phyloP scores from a whole-genome alignment of 2,888 invertebrate genomes.

The Dyspetes luteomarginatus region DNA sequence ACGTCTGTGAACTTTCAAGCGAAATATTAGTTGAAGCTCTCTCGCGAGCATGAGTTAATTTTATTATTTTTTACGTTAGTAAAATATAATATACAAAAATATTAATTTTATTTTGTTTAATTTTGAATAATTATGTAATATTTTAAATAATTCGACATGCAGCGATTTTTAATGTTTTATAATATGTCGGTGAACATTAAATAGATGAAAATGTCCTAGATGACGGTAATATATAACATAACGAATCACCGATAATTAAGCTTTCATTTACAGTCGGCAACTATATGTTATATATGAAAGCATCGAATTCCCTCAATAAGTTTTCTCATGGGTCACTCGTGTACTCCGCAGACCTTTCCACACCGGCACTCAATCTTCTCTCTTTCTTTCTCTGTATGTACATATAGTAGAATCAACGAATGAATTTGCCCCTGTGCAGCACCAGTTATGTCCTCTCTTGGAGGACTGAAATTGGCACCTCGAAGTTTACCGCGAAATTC shows the following conservation, averaged over 20 bases:
- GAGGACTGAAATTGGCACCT: conserved; percentile 48
- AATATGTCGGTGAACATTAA: neutral
- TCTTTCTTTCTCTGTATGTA: neutral
- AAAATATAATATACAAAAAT: too few relatives aligned
- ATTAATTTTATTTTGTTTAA: neutral
- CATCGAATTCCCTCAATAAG: conserved; percentile 20
- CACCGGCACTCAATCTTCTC: neutral
- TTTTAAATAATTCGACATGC: neutral
- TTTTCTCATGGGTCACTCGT: conserved; percentile 13
- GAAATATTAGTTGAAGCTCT: too few relatives aligned
- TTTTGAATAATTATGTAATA: neutral
- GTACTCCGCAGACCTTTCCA: conserved; percentile 3
- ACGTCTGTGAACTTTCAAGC: too few relatives aligned
- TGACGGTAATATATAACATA: neutral
- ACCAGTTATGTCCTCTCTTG: conserved; percentile 9
- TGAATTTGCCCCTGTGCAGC: neutral
- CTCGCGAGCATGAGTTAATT: too few relatives aligned
- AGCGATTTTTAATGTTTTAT: too few relatives aligned
- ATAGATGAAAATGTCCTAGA: neutral
- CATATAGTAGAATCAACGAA: conserved; percentile 8
- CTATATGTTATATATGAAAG: neutral
- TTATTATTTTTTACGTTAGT: too few relatives aligned
- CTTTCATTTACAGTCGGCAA: conserved; percentile 20
- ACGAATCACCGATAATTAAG: neutral
- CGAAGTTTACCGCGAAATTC: conserved; percentile 42